Percentiles rank a stretch among this genome's conserved stretches.
Evolutionary conservation across 37 sponge, comb jelly and placozoan species (phyloP).

Genomic region (Hormiphora californensis): DNA sequence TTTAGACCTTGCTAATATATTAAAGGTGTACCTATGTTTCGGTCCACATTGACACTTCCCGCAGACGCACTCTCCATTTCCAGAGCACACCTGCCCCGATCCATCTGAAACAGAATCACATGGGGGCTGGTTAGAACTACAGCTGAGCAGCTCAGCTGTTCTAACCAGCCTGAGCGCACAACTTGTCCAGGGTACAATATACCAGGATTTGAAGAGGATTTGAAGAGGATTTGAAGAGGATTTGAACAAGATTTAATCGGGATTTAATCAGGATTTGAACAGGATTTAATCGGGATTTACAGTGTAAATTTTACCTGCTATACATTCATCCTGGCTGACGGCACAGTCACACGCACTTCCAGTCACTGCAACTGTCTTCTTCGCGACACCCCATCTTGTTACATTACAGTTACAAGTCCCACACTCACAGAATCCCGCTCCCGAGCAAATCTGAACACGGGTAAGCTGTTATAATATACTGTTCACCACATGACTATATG

Average conservation of each 20-base stretch:
- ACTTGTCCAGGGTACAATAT: no score
- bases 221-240: no score
- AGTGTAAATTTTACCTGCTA: not conserved
- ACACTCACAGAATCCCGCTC: slow-evolving; percentile 11
- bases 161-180: no score
- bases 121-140: no score
- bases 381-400: not conserved
- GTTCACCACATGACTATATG: no score
- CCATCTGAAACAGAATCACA: no score
- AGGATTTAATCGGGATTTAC: no score
- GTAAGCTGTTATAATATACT: no score
- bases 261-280: no score
- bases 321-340: not conserved
- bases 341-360: not conserved
- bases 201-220: no score
- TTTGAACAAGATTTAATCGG: no score
- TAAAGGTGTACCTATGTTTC: not conserved
- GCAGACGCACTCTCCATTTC: not conserved
- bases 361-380: not conserved
- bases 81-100: not conserved
- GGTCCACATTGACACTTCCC: slow-evolving; percentile 1
- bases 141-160: no score
- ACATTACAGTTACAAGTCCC: slow-evolving; percentile 8
- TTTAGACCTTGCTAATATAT: not conserved
- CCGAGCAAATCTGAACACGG: not conserved